Evolutionary conservation across 2,797 vertebrate genomes (phyloP).

Genomic region (Anguilla obscura): DNA sequence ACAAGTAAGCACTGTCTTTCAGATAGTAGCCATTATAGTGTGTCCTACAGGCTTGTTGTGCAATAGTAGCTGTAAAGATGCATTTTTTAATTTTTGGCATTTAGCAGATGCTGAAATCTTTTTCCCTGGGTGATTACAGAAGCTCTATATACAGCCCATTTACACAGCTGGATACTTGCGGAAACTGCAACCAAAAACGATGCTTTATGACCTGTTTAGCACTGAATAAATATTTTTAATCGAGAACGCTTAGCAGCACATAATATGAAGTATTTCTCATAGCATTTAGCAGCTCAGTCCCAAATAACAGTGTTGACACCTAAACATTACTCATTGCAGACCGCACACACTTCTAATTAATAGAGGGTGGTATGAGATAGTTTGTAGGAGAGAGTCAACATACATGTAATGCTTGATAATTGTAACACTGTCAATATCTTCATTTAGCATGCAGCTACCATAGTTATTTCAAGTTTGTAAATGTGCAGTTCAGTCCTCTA

Average conservation of each 20-base stretch:
- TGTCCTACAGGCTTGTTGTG: not conserved
- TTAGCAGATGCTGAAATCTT: too few relatives aligned
- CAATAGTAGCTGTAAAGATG: not conserved
- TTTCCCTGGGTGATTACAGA: too few relatives aligned
- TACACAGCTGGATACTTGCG: not conserved
- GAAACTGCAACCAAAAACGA: not conserved
- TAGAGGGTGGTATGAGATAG: not conserved
- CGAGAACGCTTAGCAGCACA: not conserved
- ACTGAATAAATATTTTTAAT: not conserved
- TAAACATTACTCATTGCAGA: not conserved
- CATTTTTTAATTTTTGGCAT: not conserved
- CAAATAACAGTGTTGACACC: not conserved
- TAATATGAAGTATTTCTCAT: not conserved
- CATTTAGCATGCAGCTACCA: too few relatives aligned
- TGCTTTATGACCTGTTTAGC: not conserved
- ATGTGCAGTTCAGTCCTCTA: too few relatives aligned
- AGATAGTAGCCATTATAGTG: conserved; percentile 23
- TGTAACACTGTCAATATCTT: too few relatives aligned
- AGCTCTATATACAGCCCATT: not conserved
- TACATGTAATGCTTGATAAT: too few relatives aligned
- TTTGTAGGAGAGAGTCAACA: not conserved
- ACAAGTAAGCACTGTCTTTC: not conserved
- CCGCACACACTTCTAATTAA: not conserved
- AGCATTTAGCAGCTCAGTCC: not conserved
- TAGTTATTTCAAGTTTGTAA: too few relatives aligned